These are phyloP conservation scores for Chelon labrosus DNA, from an alignment of 2,797 vertebrate species.

Conservation along the genomic window DNA sequence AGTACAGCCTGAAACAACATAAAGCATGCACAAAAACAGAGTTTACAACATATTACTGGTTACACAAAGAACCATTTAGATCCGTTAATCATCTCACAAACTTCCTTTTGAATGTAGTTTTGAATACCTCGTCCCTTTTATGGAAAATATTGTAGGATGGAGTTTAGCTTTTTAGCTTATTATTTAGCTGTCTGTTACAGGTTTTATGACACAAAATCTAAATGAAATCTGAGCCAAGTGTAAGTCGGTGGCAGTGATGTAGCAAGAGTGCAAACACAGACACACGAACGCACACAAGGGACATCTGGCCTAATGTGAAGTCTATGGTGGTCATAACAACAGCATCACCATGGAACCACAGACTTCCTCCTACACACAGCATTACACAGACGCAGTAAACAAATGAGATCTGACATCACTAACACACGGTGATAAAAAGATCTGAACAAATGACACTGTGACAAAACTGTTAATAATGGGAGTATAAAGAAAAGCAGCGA, in stretches of 20 bases:
- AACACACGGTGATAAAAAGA: conserved; percentile 4
- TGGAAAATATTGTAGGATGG: background rate
- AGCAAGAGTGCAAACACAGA: conserved; percentile 21
- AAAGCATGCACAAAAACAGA: too few relatives aligned
- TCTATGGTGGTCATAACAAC: conserved; percentile 66
- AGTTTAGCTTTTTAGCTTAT: background rate
- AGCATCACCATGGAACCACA: conserved; percentile 57
- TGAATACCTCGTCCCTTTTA: background rate
- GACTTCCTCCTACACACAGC: conserved; percentile 39
- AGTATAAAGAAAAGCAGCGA: background rate
- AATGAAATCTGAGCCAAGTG: background rate
- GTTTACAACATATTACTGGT: background rate
- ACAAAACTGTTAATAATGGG: conserved; percentile 6
- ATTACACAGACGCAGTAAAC: conserved; percentile 34
- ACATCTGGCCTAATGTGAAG: conserved; percentile 39
- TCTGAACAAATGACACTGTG: background rate
- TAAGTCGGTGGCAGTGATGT: conserved; percentile 1
- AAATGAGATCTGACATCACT: conserved; percentile 26
- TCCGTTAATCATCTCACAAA: background rate
- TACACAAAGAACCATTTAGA: background rate
- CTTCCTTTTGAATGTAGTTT: background rate
- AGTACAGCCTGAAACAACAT: too few relatives aligned
- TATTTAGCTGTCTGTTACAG: background rate
- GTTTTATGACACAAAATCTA: conserved; percentile 4
- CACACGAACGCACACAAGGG: conserved; percentile 33